Conservation (phyloP, 2,113 vertebrate species). For the Vombatus ursinus region DNA sequence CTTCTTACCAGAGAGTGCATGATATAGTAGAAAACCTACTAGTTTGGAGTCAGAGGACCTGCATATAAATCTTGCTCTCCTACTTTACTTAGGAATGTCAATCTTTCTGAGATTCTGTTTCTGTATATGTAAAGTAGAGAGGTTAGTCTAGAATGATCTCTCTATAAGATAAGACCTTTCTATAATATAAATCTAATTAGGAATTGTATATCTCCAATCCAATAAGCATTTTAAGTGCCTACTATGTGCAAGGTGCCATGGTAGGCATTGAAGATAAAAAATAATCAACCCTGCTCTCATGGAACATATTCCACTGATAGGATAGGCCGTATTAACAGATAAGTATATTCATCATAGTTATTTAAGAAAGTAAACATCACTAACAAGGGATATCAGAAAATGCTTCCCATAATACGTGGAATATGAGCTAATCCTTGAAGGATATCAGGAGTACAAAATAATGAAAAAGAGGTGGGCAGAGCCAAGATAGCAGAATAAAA, state of each 20-base stretch:
- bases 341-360: background rate
- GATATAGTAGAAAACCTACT: background rate
- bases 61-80: background rate
- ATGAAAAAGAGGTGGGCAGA: no score
- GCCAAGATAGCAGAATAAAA: no score
- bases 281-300: background rate
- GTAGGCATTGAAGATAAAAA: background rate
- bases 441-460: background rate
- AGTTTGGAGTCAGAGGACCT: background rate
- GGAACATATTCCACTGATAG: background rate
- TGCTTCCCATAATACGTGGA: background rate
- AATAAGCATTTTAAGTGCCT: background rate
- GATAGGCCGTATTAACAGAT: background rate
- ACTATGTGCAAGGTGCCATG: background rate
- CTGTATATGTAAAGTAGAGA: background rate
- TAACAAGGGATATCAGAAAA: background rate
- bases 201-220: background rate
- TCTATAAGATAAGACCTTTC: background rate
- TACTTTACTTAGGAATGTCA: background rate
- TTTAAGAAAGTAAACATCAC: background rate
- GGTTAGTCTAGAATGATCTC: background rate
- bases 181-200: background rate
- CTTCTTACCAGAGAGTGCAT: background rate
- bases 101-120: background rate
- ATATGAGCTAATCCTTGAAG: background rate